A percentile compares a stretch with the other conserved stretches of the same genome.
Evolutionary conservation across 2,113 vertebrate genomes (phyloP).

Genomic region (Rhinopithecus roxellana): DNA sequence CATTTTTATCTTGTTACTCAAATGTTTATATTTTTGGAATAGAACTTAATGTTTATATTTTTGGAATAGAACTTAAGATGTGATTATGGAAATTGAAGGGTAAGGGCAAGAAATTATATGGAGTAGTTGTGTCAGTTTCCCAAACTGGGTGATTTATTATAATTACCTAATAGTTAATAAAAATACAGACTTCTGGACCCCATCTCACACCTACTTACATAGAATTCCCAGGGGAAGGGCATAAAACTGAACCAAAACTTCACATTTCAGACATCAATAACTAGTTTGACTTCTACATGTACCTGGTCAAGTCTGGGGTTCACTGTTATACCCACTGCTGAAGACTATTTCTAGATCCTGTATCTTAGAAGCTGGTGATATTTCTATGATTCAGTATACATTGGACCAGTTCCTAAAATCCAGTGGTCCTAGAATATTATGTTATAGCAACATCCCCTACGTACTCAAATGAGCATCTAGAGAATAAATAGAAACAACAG

Average conservation of each 20-base stretch:
- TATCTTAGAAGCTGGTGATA: background rate
- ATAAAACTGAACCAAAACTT: background rate
- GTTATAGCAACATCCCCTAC: background rate
- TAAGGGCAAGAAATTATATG: background rate
- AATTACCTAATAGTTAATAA: background rate
- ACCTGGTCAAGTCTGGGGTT: background rate
- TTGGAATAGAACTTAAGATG: background rate
- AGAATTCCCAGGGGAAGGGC: background rate
- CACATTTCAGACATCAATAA: background rate
- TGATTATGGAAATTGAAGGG: background rate
- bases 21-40: background rate
- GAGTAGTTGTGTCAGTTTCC: background rate
- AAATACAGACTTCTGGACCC: background rate
- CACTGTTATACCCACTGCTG: background rate
- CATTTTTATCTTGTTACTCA: slow-evolving; percentile 52
- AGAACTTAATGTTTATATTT: background rate
- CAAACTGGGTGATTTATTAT: background rate
- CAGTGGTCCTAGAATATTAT: background rate
- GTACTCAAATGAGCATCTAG: background rate
- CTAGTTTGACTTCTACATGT: background rate
- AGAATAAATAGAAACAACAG: background rate
- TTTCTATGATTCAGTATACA: background rate
- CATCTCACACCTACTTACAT: background rate
- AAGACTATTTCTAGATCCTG: background rate
- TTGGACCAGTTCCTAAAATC: background rate